Evolutionary conservation across 2,888 invertebrate genomes (phyloP).

Genomic region (Spilarctia lutea): DNA sequence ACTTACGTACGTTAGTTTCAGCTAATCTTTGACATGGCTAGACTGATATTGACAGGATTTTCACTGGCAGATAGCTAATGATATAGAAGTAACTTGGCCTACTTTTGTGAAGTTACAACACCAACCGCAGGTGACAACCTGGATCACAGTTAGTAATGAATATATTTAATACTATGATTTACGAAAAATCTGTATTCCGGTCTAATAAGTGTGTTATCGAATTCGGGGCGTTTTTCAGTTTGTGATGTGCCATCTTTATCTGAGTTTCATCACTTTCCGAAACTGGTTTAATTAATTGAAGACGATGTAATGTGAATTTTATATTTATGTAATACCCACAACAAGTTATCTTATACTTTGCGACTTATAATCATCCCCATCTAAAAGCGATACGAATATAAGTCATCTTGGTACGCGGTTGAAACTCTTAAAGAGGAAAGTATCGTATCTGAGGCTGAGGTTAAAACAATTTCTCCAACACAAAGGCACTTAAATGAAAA

Average conservation of each 20-base stretch:
- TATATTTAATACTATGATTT: conserved; percentile 27
- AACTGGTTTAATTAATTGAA: neutral
- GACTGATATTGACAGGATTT: too few species aligned
- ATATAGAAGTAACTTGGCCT: too few species aligned
- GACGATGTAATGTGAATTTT: too few species aligned
- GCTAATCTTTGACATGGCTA: too few species aligned
- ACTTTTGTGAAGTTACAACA: too few species aligned
- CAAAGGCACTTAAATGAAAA: conserved; percentile 7
- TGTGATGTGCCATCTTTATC: too few species aligned
- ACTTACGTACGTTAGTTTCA: too few species aligned
- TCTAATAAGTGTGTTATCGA: conserved; percentile 30
- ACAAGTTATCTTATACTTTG: too few species aligned
- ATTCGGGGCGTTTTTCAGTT: conserved; percentile 15
- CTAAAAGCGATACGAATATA: neutral
- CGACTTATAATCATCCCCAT: neutral
- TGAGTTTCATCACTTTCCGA: neutral
- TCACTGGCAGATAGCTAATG: too few species aligned
- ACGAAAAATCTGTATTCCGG: conserved; percentile 25
- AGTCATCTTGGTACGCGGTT: neutral
- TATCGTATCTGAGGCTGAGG: neutral
- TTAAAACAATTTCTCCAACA: neutral
- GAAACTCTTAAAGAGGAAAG: neutral
- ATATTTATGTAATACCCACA: neutral
- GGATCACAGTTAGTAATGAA: too few species aligned
- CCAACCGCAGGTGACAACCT: too few species aligned